These are phyloP conservation scores for Trichonephila clavata DNA, from an alignment of 1,140 invertebrate species.

Conservation along the genomic window DNA sequence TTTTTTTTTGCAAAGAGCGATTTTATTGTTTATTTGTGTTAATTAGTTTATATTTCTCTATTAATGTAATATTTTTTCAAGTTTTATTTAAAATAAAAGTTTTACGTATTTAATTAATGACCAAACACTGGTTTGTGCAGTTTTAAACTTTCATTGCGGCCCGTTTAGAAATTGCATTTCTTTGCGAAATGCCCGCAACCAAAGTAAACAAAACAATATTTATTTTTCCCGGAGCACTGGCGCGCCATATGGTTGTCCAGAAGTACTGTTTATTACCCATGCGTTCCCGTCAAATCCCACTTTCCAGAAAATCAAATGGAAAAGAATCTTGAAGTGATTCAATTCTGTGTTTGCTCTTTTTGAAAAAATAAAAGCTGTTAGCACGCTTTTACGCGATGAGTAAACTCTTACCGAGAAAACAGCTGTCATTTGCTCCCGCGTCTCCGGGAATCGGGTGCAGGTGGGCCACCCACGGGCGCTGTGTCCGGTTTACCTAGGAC, in stretches of 20 bases:
- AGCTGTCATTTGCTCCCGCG: slow-evolving; percentile 11
- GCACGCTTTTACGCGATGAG: not conserved
- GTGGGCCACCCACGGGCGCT: not conserved
- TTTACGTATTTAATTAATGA: no score
- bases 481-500: not conserved
- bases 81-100: no score
- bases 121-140: no score
- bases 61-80: no score
- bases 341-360: not conserved
- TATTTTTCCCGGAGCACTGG: not conserved
- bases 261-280: not conserved
- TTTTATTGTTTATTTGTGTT: no score
- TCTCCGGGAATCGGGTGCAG: not conserved
- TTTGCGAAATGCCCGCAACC: not conserved
- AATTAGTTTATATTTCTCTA: no score
- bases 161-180: not conserved
- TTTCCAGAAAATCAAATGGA: not conserved
- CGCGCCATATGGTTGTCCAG: not conserved
- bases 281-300: not conserved
- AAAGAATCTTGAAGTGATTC: not conserved
- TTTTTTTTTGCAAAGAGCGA: no score
- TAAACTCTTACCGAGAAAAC: slow-evolving; percentile 43
- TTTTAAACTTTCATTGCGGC: no score
- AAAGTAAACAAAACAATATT: not conserved
- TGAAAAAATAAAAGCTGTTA: not conserved